These are phyloP conservation scores for Tholera decimalis DNA, from an alignment of 2,888 invertebrate species.

Conservation along the genomic window DNA sequence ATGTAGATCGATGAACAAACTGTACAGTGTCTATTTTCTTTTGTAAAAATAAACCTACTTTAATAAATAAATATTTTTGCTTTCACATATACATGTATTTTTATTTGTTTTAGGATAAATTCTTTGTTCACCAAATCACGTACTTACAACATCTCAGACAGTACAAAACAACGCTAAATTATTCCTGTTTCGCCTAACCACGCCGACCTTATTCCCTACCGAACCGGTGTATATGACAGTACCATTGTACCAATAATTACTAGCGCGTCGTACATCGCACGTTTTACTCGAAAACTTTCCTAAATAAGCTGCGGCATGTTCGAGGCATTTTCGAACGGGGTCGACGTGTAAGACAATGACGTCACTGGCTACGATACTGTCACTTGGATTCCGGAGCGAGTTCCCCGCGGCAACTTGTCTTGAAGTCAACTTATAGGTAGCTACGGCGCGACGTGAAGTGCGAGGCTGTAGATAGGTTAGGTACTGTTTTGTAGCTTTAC, in stretches of 20 bases:
- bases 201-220: slow-evolving; percentile 28
- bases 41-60: too few species aligned
- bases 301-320: slow-evolving; percentile 63
- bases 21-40: too few species aligned
- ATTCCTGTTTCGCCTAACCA: slow-evolving; percentile 22
- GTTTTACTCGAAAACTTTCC: slow-evolving; percentile 61
- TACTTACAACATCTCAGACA: neutral
- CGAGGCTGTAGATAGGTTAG: neutral
- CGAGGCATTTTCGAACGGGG: slow-evolving; percentile 68
- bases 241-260: slow-evolving; percentile 55
- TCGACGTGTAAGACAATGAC: slow-evolving; percentile 79
- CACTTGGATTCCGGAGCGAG: slow-evolving; percentile 76
- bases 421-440: slow-evolving; percentile 43
- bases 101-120: too few species aligned
- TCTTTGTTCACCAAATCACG: too few species aligned
- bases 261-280: slow-evolving; percentile 27
- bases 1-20: too few species aligned
- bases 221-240: slow-evolving; percentile 43
- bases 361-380: slow-evolving; percentile 79
- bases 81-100: too few species aligned
- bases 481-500: neutral
- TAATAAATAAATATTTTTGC: too few species aligned
- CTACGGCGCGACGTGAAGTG: slow-evolving; percentile 20
- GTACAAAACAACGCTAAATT: neutral
- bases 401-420: slow-evolving; percentile 72